Base-by-base conservation (phyloP, 2,797 vertebrate genomes). In the Octomys mimax region DNA sequence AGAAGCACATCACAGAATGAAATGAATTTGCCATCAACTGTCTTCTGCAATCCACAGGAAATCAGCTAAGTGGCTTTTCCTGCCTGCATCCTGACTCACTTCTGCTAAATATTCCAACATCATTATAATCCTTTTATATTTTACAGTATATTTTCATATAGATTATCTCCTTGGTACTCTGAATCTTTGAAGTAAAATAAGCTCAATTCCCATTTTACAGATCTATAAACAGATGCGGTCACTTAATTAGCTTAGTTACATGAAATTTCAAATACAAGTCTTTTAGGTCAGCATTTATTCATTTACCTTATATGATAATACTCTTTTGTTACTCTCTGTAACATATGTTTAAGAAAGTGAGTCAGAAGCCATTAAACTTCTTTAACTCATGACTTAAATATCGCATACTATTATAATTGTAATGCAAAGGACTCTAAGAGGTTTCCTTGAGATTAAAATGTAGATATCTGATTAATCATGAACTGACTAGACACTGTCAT, bases 401-500 rank as follows among this genome's bases (percentile, higher is more conserved):
- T 18, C 28, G 21, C n/a, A 14, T 87, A n/a, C 22, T 79, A 49
- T 54, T 77, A 12, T 36, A 79, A 11, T 36, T 91, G 59, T 62
- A 95, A 91, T 92, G 68, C 22, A 84, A 95, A 87, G 57, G 52
- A 86, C 36, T 61, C 22, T 89, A 87, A 73, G 64, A 14, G 61
- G 3, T 59, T 68, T 66, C 87, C 42, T 93, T 89, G 70, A 89
- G n/a, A 82, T 95, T 24, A 85, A 46, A 83, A 94, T 22, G 46
- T 86, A 91, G 91, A 59, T 70, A 31, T 86, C 21, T 86, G 28
- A 64, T 81, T 81, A 90, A 92, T 49, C 73, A 26, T 92, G 19
- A 87, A 64, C 87, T 81, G 31, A 71, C 88, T 90, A 91, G 52
- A 91, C 97, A 87, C 36, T 82, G 11, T 79, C 54, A 33, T 36